Evolutionary conservation across 2,113 vertebrate genomes (phyloP).

Genomic region (Saccopteryx leptura): DNA sequence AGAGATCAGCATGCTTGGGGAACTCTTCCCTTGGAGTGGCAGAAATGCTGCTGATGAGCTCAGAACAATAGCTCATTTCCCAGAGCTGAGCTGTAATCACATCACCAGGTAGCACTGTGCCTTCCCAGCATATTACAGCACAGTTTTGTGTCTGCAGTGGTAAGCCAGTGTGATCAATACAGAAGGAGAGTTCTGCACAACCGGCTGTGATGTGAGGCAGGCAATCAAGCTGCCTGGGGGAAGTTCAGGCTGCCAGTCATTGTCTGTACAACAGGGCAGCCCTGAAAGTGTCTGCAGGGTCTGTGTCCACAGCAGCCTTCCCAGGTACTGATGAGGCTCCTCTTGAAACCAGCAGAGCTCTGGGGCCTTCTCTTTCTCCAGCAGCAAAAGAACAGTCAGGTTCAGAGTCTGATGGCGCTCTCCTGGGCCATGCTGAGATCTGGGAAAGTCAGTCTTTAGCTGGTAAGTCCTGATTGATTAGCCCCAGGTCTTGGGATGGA

Average conservation of each 20-base stretch:
- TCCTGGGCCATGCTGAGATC: not conserved
- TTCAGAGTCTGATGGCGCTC: not conserved
- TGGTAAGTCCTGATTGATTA: conserved; percentile 63
- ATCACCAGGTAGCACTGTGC: not conserved
- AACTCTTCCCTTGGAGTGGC: accelerated
- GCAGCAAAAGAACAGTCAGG: not conserved
- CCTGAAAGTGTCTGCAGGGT: accelerated
- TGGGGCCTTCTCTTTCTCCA: not conserved
- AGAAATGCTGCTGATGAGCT: not conserved
- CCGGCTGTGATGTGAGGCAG: conserved; percentile 58
- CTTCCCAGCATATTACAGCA: conserved; percentile 21
- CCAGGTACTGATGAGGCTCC: accelerated
- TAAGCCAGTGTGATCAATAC: conserved; percentile 62
- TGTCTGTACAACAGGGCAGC: conserved; percentile 63
- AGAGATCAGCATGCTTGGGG: not conserved
- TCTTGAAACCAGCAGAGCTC: not conserved
- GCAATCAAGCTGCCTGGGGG: conserved; percentile 61
- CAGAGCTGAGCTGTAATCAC: not conserved
- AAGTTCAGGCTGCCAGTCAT: not conserved
- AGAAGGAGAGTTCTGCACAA: conserved; percentile 53
- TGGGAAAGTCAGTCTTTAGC: not conserved
- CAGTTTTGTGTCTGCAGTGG: conserved; percentile 56
- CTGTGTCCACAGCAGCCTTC: conserved; percentile 28
- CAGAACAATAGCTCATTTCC: not conserved
- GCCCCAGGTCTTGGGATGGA: conserved; percentile 35